These are phyloP conservation scores for Ciconia maguari DNA, from an alignment of 2,113 vertebrate genomes.

Conservation along the genomic window DNA sequence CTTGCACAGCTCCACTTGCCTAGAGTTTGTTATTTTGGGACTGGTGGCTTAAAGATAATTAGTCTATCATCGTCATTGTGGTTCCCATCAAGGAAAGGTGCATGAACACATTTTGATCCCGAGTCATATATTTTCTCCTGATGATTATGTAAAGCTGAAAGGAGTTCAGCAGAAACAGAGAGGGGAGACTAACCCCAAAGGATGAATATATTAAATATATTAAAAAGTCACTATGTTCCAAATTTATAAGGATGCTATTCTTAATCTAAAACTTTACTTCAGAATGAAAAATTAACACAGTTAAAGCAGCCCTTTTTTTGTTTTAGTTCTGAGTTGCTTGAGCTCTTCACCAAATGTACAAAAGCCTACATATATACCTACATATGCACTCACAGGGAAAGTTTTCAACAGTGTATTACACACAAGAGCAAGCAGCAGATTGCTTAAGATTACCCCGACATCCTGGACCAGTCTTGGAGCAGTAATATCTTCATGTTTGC, in stretches of 20 bases:
- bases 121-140: background rate
- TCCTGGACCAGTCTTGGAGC: constrained; percentile 78
- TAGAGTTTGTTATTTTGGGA: background rate
- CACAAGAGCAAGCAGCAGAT: constrained; percentile 89
- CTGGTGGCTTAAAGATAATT: background rate
- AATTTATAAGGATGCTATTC: background rate
- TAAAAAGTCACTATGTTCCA: background rate
- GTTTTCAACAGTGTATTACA: constrained; percentile 84
- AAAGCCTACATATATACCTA: background rate
- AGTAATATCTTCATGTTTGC: constrained; percentile 83
- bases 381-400: constrained; percentile 67
- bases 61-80: background rate
- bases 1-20: background rate
- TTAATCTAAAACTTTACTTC: background rate
- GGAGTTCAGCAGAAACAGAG: background rate
- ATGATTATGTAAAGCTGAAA: background rate
- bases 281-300: background rate
- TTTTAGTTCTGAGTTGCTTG: background rate
- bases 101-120: background rate
- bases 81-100: background rate
- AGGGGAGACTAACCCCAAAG: background rate
- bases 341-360: background rate
- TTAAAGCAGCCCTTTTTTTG: background rate
- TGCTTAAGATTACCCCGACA: constrained; percentile 87
- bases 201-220: background rate